A percentile compares a stretch with the other conserved stretches of the same genome.
Conservation (phyloP, 2,888 invertebrate genomes). For the Eupithecia dodoneata region DNA sequence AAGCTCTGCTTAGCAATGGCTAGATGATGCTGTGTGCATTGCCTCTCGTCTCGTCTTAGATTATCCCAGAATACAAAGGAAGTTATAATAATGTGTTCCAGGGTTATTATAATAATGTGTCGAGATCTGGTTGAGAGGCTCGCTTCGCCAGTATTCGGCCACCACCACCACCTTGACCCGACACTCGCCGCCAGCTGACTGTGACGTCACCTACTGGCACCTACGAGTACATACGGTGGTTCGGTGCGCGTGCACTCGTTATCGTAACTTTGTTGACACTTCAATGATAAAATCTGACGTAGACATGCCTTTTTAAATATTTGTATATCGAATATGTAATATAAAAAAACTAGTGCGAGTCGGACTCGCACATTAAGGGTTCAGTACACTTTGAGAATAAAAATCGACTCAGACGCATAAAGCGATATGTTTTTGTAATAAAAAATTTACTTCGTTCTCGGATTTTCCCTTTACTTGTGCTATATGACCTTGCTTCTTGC, state of each 20-base stretch:
- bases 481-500: no score
- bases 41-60: background rate
- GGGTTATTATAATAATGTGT: background rate
- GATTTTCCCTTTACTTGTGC: no score
- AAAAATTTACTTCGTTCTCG: no score
- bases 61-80: background rate
- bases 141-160: background rate
- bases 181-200: slow-evolving; percentile 6
- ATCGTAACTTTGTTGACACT: background rate
- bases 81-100: no score
- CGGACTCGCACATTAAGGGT: background rate
- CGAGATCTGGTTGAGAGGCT: background rate
- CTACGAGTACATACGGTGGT: background rate
- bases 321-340: background rate
- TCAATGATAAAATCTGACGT: background rate
- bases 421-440: background rate
- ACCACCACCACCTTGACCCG: slow-evolving; percentile 6
- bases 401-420: background rate
- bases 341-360: background rate
- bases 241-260: background rate
- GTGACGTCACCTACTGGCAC: background rate
- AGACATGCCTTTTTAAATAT: background rate
- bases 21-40: no score
- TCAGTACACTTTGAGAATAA: background rate
- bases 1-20: no score